Evolutionary conservation across 2,888 invertebrate genomes (phyloP).

Genomic region (Aporophyla lueneburgensis): DNA sequence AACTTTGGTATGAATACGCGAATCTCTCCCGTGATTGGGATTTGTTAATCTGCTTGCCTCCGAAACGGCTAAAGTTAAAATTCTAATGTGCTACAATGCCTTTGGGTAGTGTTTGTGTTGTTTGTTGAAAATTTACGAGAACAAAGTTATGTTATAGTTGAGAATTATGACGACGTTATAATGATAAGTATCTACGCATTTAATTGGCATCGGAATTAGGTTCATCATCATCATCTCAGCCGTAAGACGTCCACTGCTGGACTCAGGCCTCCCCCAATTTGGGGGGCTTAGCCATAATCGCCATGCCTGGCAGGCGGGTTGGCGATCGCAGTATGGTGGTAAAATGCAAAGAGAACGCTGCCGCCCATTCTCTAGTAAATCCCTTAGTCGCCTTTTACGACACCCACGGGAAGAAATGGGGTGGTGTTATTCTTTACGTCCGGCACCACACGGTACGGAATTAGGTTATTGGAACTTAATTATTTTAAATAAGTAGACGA

Average conservation of each 20-base stretch:
- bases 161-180: constrained; percentile 60
- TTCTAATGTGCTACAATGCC: constrained; percentile 85
- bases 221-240: no score
- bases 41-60: constrained; percentile 86
- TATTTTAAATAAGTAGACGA: background rate
- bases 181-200: constrained; percentile 40
- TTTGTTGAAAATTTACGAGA: constrained; percentile 64
- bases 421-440: no score
- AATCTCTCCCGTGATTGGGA: constrained; percentile 88
- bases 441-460: no score
- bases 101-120: constrained; percentile 78
- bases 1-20: constrained; percentile 85
- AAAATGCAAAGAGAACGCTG: no score
- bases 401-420: no score
- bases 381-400: no score
- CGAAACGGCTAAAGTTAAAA: constrained; percentile 85
- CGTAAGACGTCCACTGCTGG: no score
- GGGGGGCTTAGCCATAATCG: no score
- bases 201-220: constrained; percentile 33
- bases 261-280: no score
- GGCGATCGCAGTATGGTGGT: no score
- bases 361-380: no score
- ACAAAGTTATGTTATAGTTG: constrained; percentile 60
- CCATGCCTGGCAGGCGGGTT: no score
- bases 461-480: constrained; percentile 1